Evolutionary conservation across 2,888 invertebrate genomes (phyloP).

Genomic region (Criorhina ranunculi): DNA sequence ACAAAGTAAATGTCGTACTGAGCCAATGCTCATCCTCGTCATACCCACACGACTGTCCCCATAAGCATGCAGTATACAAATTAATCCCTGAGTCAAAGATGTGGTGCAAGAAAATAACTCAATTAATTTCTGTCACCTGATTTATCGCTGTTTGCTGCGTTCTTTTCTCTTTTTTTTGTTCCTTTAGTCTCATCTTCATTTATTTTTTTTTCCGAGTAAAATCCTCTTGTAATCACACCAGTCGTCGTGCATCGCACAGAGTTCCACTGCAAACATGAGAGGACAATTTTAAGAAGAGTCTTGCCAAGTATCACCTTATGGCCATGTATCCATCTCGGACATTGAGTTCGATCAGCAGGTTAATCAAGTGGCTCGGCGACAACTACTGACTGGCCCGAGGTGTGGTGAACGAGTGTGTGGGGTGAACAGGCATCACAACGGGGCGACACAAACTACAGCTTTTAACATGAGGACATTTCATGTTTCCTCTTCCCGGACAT

Average conservation of each 20-base stretch:
- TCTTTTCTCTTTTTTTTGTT: conserved; percentile 31
- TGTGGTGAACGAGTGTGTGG: conserved; percentile 39
- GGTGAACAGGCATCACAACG: conserved; percentile 34
- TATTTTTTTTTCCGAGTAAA: conserved; percentile 36
- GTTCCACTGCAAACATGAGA: conserved; percentile 60
- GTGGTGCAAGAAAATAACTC: conserved; percentile 82
- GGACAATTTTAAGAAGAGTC: conserved; percentile 58
- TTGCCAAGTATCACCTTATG: conserved; percentile 66
- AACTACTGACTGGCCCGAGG: conserved; percentile 49
- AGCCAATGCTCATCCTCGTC: neutral
- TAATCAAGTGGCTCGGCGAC: conserved; percentile 72
- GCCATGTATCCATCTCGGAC: conserved; percentile 74
- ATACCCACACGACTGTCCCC: conserved; percentile 4
- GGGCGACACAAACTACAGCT: conserved; percentile 57
- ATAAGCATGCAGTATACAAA: conserved; percentile 63
- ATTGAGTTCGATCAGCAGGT: conserved; percentile 75
- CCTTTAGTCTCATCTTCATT: conserved; percentile 18
- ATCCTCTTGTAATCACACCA: conserved; percentile 61
- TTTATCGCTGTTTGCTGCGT: conserved; percentile 81
- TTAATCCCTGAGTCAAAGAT: conserved; percentile 73
- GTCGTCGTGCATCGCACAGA: conserved; percentile 30
- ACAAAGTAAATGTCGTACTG: no score
- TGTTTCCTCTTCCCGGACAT: conserved; percentile 71
- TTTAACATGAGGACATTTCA: conserved; percentile 67
- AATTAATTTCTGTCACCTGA: conserved; percentile 85